A percentile compares a stretch with the other conserved stretches of the same genome.
Evolutionary conservation across 2,113 vertebrate species (phyloP).

Genomic region (Microcebus griseorufus): DNA sequence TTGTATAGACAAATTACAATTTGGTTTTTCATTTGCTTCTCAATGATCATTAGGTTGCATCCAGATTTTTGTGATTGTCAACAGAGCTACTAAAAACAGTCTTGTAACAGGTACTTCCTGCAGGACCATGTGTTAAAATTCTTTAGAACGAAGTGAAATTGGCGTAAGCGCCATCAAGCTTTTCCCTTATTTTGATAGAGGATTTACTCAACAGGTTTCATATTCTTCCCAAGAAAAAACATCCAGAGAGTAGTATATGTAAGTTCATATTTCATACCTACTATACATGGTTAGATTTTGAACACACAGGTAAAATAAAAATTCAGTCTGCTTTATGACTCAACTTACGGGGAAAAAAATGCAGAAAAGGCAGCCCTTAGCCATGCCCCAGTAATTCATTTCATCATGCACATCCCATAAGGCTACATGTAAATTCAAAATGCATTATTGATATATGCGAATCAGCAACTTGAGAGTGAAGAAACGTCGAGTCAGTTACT

Average conservation of each 20-base stretch:
- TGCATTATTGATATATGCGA: background rate
- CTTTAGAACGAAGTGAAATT: background rate
- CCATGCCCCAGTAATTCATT: background rate
- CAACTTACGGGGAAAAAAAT: background rate
- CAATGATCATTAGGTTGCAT: background rate
- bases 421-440: background rate
- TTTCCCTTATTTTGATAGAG: background rate
- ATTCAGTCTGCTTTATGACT: background rate
- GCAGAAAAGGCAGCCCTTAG: background rate
- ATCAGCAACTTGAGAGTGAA: background rate
- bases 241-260: background rate
- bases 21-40: slow-evolving; percentile 34
- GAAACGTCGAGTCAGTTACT: background rate
- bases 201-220: background rate
- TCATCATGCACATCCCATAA: background rate
- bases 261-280: background rate
- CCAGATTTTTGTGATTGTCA: slow-evolving; percentile 1
- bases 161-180: background rate
- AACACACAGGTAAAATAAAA: background rate
- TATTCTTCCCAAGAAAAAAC: background rate
- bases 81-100: background rate
- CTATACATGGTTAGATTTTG: background rate
- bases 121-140: background rate
- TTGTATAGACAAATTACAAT: background rate
- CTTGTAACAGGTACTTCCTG: background rate